Evolutionary conservation across 1,140 invertebrate genomes (phyloP).

Genomic region (Drosophila elegans): DNA sequence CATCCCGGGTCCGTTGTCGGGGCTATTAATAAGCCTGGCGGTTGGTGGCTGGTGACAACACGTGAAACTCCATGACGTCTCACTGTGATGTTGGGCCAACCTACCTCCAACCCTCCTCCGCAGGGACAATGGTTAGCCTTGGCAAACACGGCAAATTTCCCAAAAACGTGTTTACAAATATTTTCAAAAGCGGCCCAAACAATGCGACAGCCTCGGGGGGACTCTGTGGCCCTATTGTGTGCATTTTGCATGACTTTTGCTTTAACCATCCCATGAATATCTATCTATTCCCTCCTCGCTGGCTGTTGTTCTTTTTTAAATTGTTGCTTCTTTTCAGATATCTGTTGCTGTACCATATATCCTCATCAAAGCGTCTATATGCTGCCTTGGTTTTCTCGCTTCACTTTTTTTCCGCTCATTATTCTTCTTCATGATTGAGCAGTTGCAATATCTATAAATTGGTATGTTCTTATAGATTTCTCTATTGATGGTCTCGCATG

Average conservation of each 20-base stretch:
- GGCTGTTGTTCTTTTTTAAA: conserved; percentile 47
- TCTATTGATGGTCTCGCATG: conserved; percentile 25
- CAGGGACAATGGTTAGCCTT: conserved; percentile 52
- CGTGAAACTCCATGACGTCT: conserved; percentile 83
- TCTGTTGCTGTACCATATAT: conserved; percentile 29
- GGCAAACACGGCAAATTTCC: conserved; percentile 65
- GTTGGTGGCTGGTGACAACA: conserved; percentile 84
- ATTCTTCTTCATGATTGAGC: conserved; percentile 43
- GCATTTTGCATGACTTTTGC: conserved; percentile 65
- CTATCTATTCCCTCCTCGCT: conserved; percentile 20
- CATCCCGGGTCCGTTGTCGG: conserved; percentile 33
- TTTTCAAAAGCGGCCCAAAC: conserved; percentile 75
- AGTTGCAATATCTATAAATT: conserved; percentile 46
- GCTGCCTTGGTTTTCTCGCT: conserved; percentile 15
- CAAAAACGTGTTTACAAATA: conserved; percentile 83
- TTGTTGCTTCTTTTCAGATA: conserved; percentile 42
- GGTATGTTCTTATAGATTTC: conserved; percentile 43
- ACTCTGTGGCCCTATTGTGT: conserved; percentile 48
- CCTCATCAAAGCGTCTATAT: conserved; percentile 49
- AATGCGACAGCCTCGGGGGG: conserved; percentile 50
- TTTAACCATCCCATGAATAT: conserved; percentile 36
- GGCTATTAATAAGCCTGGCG: conserved; percentile 75
- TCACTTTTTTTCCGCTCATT: conserved; percentile 33
- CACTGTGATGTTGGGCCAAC: conserved; percentile 61
- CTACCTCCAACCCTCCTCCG: conserved; percentile 56